Percentiles rank a stretch among this genome's conserved stretches.
Evolutionary conservation across 2,888 invertebrate species (phyloP).

Genomic region (Cinara cedri): DNA sequence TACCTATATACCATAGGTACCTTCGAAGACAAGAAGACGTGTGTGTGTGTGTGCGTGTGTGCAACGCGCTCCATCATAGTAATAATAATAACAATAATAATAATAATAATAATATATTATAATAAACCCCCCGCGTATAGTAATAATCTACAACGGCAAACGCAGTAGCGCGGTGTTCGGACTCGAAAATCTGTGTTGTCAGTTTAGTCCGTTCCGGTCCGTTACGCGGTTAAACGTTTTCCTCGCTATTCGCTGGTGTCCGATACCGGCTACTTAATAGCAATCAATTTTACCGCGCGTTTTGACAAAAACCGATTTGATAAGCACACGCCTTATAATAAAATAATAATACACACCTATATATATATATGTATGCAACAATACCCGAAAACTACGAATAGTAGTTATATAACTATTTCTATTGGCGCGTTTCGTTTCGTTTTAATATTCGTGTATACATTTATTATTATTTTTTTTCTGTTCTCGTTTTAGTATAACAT

Average conservation of each 20-base stretch:
- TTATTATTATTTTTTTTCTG: background rate
- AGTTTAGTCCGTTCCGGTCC: background rate
- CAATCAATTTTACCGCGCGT: background rate
- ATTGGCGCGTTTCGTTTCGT: no score
- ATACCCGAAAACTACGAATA: no score
- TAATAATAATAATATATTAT: no score
- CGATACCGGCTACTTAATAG: background rate
- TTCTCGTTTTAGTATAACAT: background rate
- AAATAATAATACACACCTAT: background rate
- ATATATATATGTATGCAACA: no score
- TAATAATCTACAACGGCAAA: no score
- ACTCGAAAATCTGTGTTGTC: background rate
- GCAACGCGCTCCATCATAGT: no score
- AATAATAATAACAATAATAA: no score
- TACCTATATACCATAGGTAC: no score
- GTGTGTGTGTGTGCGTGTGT: no score
- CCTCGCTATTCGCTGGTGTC: background rate
- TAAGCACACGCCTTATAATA: background rate
- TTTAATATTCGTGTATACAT: background rate
- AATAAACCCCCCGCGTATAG: no score
- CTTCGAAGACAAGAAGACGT: no score
- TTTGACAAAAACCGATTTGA: background rate
- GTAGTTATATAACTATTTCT: no score
- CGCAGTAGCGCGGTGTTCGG: background rate
- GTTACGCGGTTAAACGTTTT: conserved; percentile 18